Evolutionary conservation across 2,113 vertebrate species (phyloP).

Genomic region (Oncorhynchus clarkii): DNA sequence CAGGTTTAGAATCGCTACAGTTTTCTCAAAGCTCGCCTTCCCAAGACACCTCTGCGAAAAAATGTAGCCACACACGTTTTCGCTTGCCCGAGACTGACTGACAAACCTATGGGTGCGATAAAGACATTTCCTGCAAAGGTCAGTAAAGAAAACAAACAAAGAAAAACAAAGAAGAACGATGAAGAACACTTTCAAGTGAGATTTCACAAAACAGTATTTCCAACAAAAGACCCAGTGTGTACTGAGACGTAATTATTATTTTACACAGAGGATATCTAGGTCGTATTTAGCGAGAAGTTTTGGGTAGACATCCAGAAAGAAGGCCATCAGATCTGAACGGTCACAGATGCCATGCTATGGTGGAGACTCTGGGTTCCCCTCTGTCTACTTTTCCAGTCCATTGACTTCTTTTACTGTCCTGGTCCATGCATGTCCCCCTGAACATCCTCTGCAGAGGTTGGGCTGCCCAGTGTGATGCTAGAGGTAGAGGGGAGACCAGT

Average conservation of each 20-base stretch:
- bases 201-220: constrained; percentile 14
- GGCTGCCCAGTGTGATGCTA: constrained; percentile 25
- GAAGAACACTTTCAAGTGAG: constrained; percentile 4
- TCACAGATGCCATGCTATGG: constrained; percentile 40
- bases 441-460: constrained; percentile 14
- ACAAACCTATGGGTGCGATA: constrained; percentile 7
- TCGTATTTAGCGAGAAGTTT: not conserved
- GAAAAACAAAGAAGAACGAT: not conserved
- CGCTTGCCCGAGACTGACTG: not conserved
- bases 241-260: not conserved
- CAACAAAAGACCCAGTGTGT: not conserved
- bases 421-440: constrained; percentile 9
- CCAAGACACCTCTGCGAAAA: not conserved
- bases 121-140: constrained; percentile 26
- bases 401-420: constrained; percentile 53
- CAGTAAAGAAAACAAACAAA: constrained; percentile 25
- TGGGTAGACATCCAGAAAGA: not conserved
- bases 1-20: constrained; percentile 11
- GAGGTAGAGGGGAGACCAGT: constrained; percentile 22
- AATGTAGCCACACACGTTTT: not conserved
- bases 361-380: constrained; percentile 6
- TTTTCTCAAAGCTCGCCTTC: not conserved
- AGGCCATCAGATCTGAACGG: constrained; percentile 32
- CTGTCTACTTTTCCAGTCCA: constrained; percentile 53
- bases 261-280: not conserved